phyloP scores from a whole-genome alignment of 2,888 invertebrate species.

The Cyclophora albipunctata region DNA sequence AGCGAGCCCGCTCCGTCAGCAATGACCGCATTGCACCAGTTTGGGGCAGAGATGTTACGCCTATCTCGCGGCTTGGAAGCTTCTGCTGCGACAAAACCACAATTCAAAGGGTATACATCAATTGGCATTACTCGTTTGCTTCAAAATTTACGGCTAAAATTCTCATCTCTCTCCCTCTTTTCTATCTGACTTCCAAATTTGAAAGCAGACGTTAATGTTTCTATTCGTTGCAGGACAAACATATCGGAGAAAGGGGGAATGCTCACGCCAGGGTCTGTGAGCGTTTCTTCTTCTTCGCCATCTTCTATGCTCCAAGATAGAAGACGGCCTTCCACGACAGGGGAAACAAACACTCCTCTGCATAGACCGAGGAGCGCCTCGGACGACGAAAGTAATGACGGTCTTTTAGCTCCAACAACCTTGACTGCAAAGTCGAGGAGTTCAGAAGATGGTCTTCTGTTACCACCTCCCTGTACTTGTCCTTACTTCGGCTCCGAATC shows the following conservation, averaged over 20 bases:
- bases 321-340: slow-evolving; percentile 53
- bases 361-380: slow-evolving; percentile 63
- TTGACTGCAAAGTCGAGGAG: slow-evolving; percentile 61
- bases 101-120: slow-evolving; percentile 56
- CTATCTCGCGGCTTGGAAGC: slow-evolving; percentile 87
- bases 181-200: slow-evolving; percentile 10
- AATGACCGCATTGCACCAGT: slow-evolving; percentile 89
- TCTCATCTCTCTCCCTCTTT: slow-evolving; percentile 20
- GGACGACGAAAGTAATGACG: slow-evolving; percentile 60
- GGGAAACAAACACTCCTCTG: slow-evolving; percentile 47
- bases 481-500: slow-evolving; percentile 86
- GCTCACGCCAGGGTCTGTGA: slow-evolving; percentile 63
- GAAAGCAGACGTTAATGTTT: background rate
- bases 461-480: slow-evolving; percentile 87
- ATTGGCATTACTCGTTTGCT: slow-evolving; percentile 56
- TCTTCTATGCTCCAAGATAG: slow-evolving; percentile 65
- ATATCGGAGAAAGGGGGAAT: slow-evolving; percentile 61
- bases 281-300: slow-evolving; percentile 65
- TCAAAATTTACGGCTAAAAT: slow-evolving; percentile 27
- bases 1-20: slow-evolving; percentile 86
- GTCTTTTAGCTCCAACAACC: slow-evolving; percentile 50
- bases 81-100: slow-evolving; percentile 71
- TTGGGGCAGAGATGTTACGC: slow-evolving; percentile 90
- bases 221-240: slow-evolving; percentile 43
- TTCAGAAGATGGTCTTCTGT: slow-evolving; percentile 67